Conservation (phyloP, 2,113 vertebrate species). For the Clinocottus analis region DNA sequence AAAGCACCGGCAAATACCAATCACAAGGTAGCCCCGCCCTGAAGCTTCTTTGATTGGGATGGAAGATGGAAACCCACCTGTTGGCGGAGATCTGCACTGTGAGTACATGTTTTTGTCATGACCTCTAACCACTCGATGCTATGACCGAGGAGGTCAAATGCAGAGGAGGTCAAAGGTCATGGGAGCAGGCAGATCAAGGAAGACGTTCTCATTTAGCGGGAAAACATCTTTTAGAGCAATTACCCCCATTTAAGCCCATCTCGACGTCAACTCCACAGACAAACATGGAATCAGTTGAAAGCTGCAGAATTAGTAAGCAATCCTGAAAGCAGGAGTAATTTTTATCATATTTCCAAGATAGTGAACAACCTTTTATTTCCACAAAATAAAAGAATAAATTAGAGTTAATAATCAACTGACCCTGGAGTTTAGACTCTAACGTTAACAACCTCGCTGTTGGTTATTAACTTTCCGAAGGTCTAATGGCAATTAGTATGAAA, state of each 20-base stretch:
- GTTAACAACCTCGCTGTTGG: background rate
- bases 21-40: background rate
- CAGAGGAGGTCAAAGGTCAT: background rate
- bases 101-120: background rate
- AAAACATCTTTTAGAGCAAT: too few relatives aligned
- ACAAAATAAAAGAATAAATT: background rate
- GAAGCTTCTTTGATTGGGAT: background rate
- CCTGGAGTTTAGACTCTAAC: background rate
- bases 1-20: background rate
- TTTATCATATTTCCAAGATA: background rate
- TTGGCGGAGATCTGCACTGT: background rate
- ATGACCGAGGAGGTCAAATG: background rate
- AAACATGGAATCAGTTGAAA: background rate
- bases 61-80: background rate
- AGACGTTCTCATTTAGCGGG: too few relatives aligned
- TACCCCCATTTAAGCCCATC: too few relatives aligned
- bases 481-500: background rate
- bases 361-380: background rate
- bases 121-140: background rate
- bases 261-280: background rate
- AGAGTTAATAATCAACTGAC: conserved; percentile 1
- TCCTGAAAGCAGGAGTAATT: background rate
- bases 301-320: background rate
- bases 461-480: background rate
- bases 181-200: background rate